Base-by-base conservation (phyloP, 1,140 invertebrate species). In the Atta colombica region DNA sequence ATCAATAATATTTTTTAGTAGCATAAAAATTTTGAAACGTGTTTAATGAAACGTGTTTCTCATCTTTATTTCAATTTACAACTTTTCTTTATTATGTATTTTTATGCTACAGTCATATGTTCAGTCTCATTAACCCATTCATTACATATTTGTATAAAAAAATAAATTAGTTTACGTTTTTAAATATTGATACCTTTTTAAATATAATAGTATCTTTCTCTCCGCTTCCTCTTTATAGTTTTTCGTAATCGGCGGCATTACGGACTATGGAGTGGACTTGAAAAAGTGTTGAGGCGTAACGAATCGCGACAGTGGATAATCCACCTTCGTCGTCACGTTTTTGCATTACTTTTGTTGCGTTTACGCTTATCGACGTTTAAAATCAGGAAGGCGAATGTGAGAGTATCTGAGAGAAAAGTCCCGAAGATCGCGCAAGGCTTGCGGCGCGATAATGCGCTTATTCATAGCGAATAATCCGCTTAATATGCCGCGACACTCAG, bases 401-500 rank as follows among this genome's bases (percentile, higher is more conserved):
- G 65, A 81, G n/a, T 71, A 69, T 16, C 51, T 39, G 78, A 45
- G 51, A 60, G 31, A 10, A 60, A 72, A 72, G 21, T 72, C 4
- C 35, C 66, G 18, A 45, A 55, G 77, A 81, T 58, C 35, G 78
- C 68, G 68, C 31, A 31, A 75, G 55, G 14, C 60, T 61, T 18
- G 69, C 69, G 35, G 69, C 16, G 55, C 80, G 68, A 75, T 84
- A 84, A 84, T 75, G 58, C 69, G 80, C 69, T 84, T 84, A 84
- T 84, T 84, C 80, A 84, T 75, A 84, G 80, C 69, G 80, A 84
- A 75, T 84, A 84, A 84, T 84, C 80, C 80, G 80, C 53, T 84
- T 84, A 84, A 84, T 84, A 84, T 31, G 39, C 69, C 80, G 55
- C 80, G 80, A 84, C 55, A 84, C 80, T 75, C 45, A 51, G 80